phyloP scores from a whole-genome alignment of 1,140 invertebrate genomes.

The Agrilus planipennis region DNA sequence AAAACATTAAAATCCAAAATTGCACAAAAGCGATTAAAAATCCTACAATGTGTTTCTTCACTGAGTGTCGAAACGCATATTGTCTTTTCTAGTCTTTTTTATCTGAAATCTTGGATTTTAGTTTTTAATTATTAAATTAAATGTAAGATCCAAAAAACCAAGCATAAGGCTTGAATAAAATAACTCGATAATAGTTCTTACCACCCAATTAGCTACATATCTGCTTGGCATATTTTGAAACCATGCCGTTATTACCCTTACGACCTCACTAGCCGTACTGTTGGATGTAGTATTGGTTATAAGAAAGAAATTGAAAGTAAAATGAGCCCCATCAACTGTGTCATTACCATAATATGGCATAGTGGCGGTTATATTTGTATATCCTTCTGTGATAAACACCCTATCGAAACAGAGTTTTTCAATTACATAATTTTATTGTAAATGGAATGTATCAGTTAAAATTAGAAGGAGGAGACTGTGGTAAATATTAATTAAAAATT shows the following conservation, averaged over 20 bases:
- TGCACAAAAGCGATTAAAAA: too few relatives aligned
- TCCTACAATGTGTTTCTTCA: too few relatives aligned
- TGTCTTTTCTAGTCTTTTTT: not conserved
- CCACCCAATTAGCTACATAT: conserved; percentile 51
- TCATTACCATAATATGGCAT: conserved; percentile 44
- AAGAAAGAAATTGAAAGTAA: conserved; percentile 60
- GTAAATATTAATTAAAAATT: conserved; percentile 13
- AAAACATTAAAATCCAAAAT: too few relatives aligned
- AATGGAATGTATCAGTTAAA: too few relatives aligned
- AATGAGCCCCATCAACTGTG: conserved; percentile 39
- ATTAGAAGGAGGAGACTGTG: too few relatives aligned
- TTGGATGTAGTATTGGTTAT: conserved; percentile 39
- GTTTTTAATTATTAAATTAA: not conserved
- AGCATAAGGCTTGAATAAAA: too few relatives aligned
- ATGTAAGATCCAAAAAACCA: not conserved
- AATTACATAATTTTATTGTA: not conserved
- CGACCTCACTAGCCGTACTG: conserved; percentile 43
- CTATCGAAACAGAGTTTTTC: conserved; percentile 25
- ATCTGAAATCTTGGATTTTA: not conserved
- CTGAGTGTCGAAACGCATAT: too few relatives aligned
- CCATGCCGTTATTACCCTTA: conserved; percentile 41
- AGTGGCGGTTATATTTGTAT: conserved; percentile 43
- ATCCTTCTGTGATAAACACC: conserved; percentile 64
- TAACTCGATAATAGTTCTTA: conserved; percentile 17
- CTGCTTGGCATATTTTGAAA: conserved; percentile 44